phyloP scores from a whole-genome alignment of 2,797 vertebrate genomes.

The Melanogrammus aeglefinus region DNA sequence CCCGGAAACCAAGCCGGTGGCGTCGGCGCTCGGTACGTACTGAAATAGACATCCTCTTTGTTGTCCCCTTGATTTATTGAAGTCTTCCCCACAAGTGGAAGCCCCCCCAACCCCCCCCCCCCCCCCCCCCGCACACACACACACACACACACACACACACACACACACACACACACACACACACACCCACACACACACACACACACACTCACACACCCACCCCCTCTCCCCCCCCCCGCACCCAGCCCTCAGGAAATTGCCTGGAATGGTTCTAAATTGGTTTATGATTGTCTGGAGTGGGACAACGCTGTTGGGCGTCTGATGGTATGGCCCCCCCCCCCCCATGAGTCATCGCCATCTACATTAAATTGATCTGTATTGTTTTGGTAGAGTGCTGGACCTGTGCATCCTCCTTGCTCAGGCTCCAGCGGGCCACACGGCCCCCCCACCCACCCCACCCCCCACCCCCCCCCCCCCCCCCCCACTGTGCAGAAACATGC shows the following conservation, averaged over 20 bases:
- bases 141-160: background rate
- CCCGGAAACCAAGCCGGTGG: slow-evolving; percentile 66
- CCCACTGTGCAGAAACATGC: slow-evolving; percentile 14
- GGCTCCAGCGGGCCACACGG: slow-evolving; percentile 42
- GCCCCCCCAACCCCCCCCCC: slow-evolving; percentile 44
- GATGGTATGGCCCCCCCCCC: slow-evolving; percentile 67
- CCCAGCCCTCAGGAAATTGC: slow-evolving; percentile 72
- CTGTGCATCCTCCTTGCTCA: slow-evolving; percentile 64
- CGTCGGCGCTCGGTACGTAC: slow-evolving; percentile 68
- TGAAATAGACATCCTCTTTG: slow-evolving; percentile 80
- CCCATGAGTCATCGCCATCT: slow-evolving; percentile 60
- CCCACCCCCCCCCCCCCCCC: too few relatives aligned
- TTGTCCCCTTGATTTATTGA: slow-evolving; percentile 83
- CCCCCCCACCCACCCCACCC: too few relatives aligned
- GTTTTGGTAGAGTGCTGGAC: slow-evolving; percentile 70
- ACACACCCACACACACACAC: slow-evolving; percentile 5
- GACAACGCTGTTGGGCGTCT: slow-evolving; percentile 69
- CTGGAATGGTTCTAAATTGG: slow-evolving; percentile 83
- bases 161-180: too few relatives aligned
- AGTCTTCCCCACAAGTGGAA: slow-evolving; percentile 78
- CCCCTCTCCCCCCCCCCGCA: too few relatives aligned
- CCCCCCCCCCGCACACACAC: too few relatives aligned
- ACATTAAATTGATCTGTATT: slow-evolving; percentile 80
- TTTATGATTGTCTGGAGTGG: slow-evolving; percentile 81
- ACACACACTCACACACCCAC: too few relatives aligned